These are phyloP conservation scores for Drosophila pullipes DNA, from an alignment of 2,888 invertebrate species.

Conservation along the genomic window DNA sequence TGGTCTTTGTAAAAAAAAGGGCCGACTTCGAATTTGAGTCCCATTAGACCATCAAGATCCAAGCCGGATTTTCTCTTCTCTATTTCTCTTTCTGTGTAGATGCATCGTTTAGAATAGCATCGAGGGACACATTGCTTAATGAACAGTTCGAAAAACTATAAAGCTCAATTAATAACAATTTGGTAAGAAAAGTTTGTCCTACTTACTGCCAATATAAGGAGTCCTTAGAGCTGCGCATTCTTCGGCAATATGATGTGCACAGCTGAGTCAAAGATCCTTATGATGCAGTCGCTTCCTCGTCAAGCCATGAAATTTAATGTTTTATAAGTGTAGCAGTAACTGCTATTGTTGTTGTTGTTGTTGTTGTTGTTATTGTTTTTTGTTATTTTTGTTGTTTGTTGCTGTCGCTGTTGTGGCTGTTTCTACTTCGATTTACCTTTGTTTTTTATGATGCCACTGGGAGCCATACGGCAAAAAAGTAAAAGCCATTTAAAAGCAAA, in stretches of 20 bases:
- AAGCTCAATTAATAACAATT: conserved; percentile 81
- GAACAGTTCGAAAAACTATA: conserved; percentile 75
- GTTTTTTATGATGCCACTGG: conserved; percentile 77
- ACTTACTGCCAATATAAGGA: conserved; percentile 42
- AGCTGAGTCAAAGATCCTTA: conserved; percentile 47
- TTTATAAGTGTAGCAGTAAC: conserved; percentile 53
- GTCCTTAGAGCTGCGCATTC: conserved; percentile 2
- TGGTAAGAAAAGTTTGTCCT: conserved; percentile 60
- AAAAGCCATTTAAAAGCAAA: conserved; percentile 80
- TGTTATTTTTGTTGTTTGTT: conserved; percentile 25
- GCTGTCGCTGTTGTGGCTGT: conserved; percentile 41
- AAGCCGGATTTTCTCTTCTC: background rate
- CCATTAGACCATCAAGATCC: background rate
- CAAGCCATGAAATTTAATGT: conserved; percentile 65
- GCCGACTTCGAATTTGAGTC: background rate
- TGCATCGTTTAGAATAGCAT: conserved; percentile 31
- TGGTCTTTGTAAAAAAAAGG: background rate
- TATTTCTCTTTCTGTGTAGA: background rate
- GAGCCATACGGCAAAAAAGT: conserved; percentile 78
- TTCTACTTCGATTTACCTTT: conserved; percentile 76
- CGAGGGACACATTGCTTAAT: conserved; percentile 56
- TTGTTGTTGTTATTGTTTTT: conserved; percentile 12
- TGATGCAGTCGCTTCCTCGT: conserved; percentile 9
- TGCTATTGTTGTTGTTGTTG: conserved; percentile 8
- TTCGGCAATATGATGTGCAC: conserved; percentile 10